These are phyloP conservation scores for Micromesistius poutassou DNA, from an alignment of 2,797 vertebrate species.

Conservation along the genomic window DNA sequence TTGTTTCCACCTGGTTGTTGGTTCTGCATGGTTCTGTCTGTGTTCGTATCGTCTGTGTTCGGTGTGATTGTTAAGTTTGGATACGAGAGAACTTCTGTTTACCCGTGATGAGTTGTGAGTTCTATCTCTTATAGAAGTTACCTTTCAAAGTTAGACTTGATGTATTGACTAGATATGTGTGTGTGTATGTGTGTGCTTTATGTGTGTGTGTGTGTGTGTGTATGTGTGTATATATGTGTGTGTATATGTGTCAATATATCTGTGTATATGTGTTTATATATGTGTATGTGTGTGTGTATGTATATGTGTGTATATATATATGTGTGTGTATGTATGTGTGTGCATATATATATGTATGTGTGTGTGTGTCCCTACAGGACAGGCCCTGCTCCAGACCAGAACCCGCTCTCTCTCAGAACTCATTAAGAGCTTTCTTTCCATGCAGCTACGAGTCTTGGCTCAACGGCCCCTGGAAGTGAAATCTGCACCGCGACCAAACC, in stretches of 20 bases:
- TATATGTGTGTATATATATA: neutral
- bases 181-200: slow-evolving; percentile 43
- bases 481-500: slow-evolving; percentile 58
- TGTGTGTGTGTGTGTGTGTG: slow-evolving; percentile 5
- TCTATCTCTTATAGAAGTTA: neutral
- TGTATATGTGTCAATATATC: neutral
- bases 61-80: neutral
- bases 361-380: neutral
- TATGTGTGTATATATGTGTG: neutral
- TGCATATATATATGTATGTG: neutral
- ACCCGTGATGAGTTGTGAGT: neutral
- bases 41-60: neutral
- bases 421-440: slow-evolving; percentile 65
- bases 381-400: neutral
- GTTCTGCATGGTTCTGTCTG: neutral
- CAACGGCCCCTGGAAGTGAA: slow-evolving; percentile 53
- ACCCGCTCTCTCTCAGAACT: slow-evolving; percentile 32
- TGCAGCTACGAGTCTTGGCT: slow-evolving; percentile 38
- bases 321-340: neutral
- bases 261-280: neutral
- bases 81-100: neutral
- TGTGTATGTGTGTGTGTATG: neutral
- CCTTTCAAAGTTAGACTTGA: neutral
- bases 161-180: slow-evolving; percentile 12
- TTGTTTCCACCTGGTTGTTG: too few species aligned